phyloP scores from a whole-genome alignment of 23 tunicate genomes.

The Diplosoma virens region DNA sequence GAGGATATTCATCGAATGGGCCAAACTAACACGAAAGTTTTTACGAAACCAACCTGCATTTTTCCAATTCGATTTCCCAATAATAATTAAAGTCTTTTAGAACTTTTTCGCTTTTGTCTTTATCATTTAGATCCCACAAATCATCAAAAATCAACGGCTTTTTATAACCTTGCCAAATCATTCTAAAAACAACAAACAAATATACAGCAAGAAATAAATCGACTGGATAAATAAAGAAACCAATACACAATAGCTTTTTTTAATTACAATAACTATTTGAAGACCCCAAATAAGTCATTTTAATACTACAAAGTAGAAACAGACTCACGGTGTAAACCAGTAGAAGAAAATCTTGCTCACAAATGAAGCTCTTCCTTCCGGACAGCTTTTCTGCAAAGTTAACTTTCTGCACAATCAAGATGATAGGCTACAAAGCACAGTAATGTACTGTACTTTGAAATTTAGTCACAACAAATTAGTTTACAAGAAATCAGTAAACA shows the following conservation, averaged over 20 bases:
- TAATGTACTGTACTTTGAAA: too few species aligned
- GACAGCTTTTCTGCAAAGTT: conserved; percentile 44
- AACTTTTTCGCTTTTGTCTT: conserved; percentile 42
- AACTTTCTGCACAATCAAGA: too few species aligned
- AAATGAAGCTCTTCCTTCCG: conserved; percentile 53
- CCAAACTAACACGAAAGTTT: not conserved
- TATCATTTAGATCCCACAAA: conserved; percentile 61
- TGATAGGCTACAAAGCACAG: too few species aligned
- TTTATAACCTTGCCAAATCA: conserved; percentile 57
- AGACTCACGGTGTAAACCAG: conserved; percentile 85
- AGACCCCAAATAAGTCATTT: not conserved
- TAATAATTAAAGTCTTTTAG: conserved; percentile 7
- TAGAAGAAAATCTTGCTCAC: conserved; percentile 56
- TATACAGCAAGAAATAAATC: not conserved
- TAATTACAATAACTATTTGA: not conserved
- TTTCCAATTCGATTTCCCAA: conserved; percentile 47
- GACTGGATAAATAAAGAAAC: not conserved
- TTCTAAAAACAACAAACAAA: conserved; percentile 27
- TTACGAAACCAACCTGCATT: conserved; percentile 26
- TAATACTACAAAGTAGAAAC: not conserved
- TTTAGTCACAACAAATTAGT: too few species aligned
- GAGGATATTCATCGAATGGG: too few species aligned
- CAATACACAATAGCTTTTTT: not conserved
- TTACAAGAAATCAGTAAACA: too few species aligned
- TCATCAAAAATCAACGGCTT: conserved; percentile 52